These are phyloP conservation scores for Bombus picipes DNA, from an alignment of 1,140 invertebrate species.

Conservation along the genomic window DNA sequence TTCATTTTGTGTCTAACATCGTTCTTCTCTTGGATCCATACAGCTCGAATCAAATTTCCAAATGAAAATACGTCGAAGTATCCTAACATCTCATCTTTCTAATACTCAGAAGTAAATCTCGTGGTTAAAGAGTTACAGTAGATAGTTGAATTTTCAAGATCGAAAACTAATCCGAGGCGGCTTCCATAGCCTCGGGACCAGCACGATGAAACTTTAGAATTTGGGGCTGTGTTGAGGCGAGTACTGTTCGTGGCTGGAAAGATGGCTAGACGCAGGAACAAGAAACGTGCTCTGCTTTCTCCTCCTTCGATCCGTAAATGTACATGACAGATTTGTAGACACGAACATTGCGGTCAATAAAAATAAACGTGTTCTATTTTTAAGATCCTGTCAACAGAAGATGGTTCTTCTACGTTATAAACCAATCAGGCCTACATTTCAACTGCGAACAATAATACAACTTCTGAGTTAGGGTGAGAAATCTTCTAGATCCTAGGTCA, in stretches of 20 bases:
- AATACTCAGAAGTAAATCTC: neutral
- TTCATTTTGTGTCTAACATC: neutral
- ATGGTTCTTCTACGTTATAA: too few relatives aligned
- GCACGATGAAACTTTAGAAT: neutral
- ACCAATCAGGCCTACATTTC: too few relatives aligned
- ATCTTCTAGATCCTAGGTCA: too few relatives aligned
- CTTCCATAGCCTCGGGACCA: neutral
- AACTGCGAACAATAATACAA: too few relatives aligned
- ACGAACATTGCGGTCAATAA: neutral
- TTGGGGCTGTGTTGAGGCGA: neutral
- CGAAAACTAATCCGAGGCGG: neutral
- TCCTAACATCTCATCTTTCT: neutral
- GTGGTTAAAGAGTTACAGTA: neutral
- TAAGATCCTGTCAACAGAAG: neutral
- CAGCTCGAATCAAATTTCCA: neutral
- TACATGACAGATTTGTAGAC: neutral
- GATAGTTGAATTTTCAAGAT: neutral
- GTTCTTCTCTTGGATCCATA: neutral
- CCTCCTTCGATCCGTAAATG: neutral
- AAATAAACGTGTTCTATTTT: neutral
- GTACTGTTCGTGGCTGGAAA: neutral
- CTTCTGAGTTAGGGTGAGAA: too few relatives aligned
- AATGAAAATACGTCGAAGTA: neutral
- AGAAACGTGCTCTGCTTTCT: neutral
- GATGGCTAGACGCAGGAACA: too few relatives aligned